Evolutionary conservation across 2,113 vertebrate species (phyloP).

Genomic region (Pycnonotus jocosus): DNA sequence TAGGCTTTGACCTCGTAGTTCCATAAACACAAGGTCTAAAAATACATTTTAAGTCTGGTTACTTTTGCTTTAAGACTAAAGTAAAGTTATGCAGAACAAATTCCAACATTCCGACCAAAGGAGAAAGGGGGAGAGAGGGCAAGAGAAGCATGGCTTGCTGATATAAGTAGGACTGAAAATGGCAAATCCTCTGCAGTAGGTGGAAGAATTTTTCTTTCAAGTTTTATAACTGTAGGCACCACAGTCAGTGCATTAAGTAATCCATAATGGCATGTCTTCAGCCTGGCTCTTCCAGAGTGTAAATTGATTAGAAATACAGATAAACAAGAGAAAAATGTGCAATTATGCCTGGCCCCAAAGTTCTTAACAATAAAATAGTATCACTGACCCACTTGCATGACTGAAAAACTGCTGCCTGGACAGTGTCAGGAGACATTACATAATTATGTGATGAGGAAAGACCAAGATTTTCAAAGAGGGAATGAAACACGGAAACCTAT

Average conservation of each 20-base stretch:
- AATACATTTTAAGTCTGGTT: not conserved
- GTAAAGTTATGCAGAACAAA: not conserved
- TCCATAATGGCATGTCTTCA: not conserved
- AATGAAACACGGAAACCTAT: not conserved
- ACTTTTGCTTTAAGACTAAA: not conserved
- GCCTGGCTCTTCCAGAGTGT: not conserved
- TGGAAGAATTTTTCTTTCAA: not conserved
- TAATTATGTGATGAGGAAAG: not conserved
- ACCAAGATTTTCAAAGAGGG: not conserved
- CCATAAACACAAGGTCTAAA: not conserved
- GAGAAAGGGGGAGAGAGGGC: not conserved
- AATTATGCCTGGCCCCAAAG: not conserved
- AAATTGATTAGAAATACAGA: not conserved
- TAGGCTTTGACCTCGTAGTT: not conserved
- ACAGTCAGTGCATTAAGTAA: not conserved
- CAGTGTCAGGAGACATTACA: not conserved
- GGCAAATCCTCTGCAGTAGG: not conserved
- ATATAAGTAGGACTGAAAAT: not conserved
- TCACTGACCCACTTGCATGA: not conserved
- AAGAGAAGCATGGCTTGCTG: not conserved
- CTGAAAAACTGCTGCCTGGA: not conserved
- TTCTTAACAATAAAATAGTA: not conserved
- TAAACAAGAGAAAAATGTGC: not conserved
- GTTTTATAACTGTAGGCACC: not conserved
- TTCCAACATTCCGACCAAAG: not conserved